phyloP scores from a whole-genome alignment of 2,113 vertebrate genomes.

The Corynorhinus townsendii region DNA sequence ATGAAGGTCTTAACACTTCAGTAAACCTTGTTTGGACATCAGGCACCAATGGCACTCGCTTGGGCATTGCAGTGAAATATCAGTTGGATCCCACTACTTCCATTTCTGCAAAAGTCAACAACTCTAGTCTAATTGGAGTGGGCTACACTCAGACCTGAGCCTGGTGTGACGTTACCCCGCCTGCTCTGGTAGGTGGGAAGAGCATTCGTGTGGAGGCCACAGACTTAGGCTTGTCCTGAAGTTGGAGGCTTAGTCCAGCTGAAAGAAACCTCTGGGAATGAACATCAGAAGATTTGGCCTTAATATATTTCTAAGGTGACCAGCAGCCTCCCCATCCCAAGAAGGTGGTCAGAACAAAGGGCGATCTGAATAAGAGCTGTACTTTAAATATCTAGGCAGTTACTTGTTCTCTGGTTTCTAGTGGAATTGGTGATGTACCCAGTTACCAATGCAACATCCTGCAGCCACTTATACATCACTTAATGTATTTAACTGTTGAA shows the following conservation, averaged over 20 bases:
- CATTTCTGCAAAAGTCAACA: conserved; percentile 96
- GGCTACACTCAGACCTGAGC: conserved; percentile 96
- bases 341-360: conserved; percentile 85
- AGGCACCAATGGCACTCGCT: conserved; percentile 94
- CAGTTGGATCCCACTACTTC: conserved; percentile 93
- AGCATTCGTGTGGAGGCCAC: conserved; percentile 96
- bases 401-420: conserved; percentile 83
- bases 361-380: conserved; percentile 87
- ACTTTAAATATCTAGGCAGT: conserved; percentile 81
- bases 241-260: conserved; percentile 89
- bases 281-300: conserved; percentile 95
- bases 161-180: conserved; percentile 95
- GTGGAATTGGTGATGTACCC: conserved; percentile 81
- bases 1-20: conserved; percentile 91
- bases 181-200: conserved; percentile 96
- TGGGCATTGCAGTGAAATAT: conserved; percentile 96
- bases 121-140: conserved; percentile 95
- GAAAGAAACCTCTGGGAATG: conserved; percentile 77
- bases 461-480: conserved; percentile 85
- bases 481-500: conserved; percentile 86
- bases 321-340: conserved; percentile 81
- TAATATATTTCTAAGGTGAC: conserved; percentile 91
- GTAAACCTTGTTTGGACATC: conserved; percentile 95
- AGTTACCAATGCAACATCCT: conserved; percentile 80
- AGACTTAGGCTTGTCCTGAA: conserved; percentile 97